phyloP scores from a whole-genome alignment of 2,797 vertebrate species.

The Distichodus sexfasciatus region DNA sequence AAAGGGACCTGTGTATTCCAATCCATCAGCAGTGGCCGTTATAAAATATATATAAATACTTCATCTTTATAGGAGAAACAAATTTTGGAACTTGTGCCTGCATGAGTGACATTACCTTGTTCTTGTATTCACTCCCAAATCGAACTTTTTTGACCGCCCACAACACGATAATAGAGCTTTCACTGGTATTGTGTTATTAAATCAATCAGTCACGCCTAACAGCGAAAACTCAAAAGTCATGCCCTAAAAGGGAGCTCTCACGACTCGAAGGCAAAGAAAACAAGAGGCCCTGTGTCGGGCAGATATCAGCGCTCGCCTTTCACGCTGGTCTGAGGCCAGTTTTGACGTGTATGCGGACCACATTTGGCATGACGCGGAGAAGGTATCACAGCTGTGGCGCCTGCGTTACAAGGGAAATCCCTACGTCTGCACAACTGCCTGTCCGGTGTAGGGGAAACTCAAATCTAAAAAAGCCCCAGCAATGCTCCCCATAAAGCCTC shows the following conservation, averaged over 20 bases:
- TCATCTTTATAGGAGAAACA: no score
- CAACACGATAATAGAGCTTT: no score
- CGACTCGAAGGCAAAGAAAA: neutral
- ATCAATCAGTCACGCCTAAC: neutral
- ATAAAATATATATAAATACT: no score
- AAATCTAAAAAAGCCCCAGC: neutral
- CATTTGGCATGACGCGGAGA: slow-evolving; percentile 65
- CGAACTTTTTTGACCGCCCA: neutral
- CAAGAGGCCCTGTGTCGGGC: slow-evolving; percentile 39
- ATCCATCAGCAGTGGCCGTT: no score
- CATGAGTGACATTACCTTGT: neutral
- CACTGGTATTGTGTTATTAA: neutral
- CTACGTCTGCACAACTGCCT: slow-evolving; percentile 20
- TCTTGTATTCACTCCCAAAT: no score
- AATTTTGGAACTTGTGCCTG: no score
- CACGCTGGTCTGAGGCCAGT: neutral
- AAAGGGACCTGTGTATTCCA: no score
- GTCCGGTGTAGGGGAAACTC: neutral
- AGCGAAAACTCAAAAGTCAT: neutral
- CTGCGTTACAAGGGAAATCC: slow-evolving; percentile 33
- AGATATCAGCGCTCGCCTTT: slow-evolving; percentile 36
- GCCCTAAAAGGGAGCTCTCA: neutral
- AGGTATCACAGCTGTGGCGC: slow-evolving; percentile 57
- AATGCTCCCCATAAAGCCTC: neutral
- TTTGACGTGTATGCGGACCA: slow-evolving; percentile 40